phyloP scores from a whole-genome alignment of 2,797 vertebrate species.

The Percopsis omiscomaycus region DNA sequence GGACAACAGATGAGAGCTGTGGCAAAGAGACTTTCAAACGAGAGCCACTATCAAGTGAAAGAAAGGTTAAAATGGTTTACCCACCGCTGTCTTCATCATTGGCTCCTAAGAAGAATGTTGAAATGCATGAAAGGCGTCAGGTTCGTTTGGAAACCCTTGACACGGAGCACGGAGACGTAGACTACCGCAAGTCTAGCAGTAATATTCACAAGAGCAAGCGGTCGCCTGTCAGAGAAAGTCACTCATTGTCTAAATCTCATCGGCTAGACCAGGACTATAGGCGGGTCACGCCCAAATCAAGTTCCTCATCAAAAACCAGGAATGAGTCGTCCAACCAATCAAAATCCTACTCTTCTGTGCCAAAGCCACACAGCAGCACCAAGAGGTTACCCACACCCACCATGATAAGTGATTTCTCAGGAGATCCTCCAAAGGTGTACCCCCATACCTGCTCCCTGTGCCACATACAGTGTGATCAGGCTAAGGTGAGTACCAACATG shows the following conservation, averaged over 20 bases:
- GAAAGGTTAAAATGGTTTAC: conserved; percentile 59
- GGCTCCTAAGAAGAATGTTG: conserved; percentile 38
- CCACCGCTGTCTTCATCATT: conserved; percentile 23
- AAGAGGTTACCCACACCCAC: conserved; percentile 86
- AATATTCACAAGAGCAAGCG: conserved; percentile 49
- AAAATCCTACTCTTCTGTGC: conserved; percentile 49
- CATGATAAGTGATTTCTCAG: conserved; percentile 93
- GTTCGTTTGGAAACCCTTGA: conserved; percentile 51
- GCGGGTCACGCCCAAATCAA: conserved; percentile 37
- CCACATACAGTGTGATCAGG: conserved; percentile 89
- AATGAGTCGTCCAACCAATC: conserved; percentile 49
- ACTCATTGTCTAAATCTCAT: conserved; percentile 50
- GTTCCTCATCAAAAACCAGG: conserved; percentile 49
- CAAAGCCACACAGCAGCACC: conserved; percentile 52
- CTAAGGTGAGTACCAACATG: conserved; percentile 85
- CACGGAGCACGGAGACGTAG: conserved; percentile 59
- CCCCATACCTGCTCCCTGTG: conserved; percentile 95
- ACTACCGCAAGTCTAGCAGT: conserved; percentile 57
- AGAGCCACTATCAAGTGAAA: conserved; percentile 61
- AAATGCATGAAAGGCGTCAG: conserved; percentile 51
- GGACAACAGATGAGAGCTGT: conserved; percentile 63
- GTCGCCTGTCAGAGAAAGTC: conserved; percentile 53
- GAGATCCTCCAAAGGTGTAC: conserved; percentile 87
- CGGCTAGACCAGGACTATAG: conserved; percentile 65
- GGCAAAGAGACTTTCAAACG: conserved; percentile 73